phyloP scores from a whole-genome alignment of 1,140 invertebrate species.

The Pachyrhynchus sulphureomaculatus region DNA sequence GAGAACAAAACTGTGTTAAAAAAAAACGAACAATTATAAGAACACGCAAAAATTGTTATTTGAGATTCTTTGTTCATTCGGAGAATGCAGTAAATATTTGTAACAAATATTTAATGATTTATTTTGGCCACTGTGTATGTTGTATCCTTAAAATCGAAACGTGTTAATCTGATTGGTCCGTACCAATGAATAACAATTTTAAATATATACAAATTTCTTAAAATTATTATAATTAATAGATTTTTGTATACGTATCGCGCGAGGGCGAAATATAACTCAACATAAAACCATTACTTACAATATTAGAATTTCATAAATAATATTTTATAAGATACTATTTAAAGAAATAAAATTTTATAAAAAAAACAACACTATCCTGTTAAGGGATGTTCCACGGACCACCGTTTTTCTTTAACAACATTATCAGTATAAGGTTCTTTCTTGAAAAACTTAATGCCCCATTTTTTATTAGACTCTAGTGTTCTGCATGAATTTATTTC shows the following conservation, averaged over 20 bases:
- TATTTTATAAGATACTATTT: neutral
- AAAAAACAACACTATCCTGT: constrained; percentile 3
- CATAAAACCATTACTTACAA: constrained; percentile 1
- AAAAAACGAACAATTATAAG: neutral
- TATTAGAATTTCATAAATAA: constrained; percentile 3
- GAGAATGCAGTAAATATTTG: no score
- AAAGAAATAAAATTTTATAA: constrained; percentile 3
- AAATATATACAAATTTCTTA: constrained; percentile 48
- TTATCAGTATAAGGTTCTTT: no score
- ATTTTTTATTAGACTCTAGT: no score
- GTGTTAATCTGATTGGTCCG: constrained; percentile 20
- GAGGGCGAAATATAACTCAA: neutral
- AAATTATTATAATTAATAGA: constrained; percentile 42
- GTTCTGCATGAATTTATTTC: no score
- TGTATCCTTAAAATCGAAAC: neutral
- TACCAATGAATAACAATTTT: constrained; percentile 34
- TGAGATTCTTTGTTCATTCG: no score
- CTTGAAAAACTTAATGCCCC: no score
- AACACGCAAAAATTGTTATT: no score
- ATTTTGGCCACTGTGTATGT: neutral
- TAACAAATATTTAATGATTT: neutral
- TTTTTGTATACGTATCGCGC: constrained; percentile 43
- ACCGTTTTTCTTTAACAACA: no score
- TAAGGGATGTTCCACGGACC: neutral
- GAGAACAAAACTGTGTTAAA: neutral